These are phyloP conservation scores for Hepsetus odoe DNA, from an alignment of 2,113 vertebrate genomes.

Conservation along the genomic window DNA sequence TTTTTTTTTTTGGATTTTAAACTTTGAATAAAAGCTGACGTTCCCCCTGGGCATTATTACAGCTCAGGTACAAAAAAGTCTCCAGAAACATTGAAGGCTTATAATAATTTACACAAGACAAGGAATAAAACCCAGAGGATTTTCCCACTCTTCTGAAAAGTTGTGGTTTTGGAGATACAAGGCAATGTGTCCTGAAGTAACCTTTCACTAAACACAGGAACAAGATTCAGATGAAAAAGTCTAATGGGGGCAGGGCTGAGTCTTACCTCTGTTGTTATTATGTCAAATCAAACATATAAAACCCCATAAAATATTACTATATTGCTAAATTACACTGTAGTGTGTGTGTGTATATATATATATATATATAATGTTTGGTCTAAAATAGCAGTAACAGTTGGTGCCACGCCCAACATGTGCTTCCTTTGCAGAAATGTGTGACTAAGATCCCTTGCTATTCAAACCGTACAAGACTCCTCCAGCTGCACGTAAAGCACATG, in stretches of 20 bases:
- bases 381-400: background rate
- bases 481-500: background rate
- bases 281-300: background rate
- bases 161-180: slow-evolving; percentile 7
- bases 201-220: background rate
- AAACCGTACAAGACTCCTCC: background rate
- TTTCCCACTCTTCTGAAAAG: background rate
- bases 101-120: background rate
- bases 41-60: background rate
- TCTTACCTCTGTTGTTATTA: background rate
- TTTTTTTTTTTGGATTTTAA: background rate
- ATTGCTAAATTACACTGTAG: too few relatives aligned
- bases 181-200: background rate
- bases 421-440: background rate
- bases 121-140: background rate
- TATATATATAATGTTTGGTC: too few relatives aligned
- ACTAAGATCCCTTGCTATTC: background rate
- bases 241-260: background rate
- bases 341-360: too few relatives aligned
- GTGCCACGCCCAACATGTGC: slow-evolving; percentile 10
- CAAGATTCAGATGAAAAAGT: background rate
- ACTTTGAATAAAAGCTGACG: background rate
- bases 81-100: background rate
- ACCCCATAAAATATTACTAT: too few relatives aligned
- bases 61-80: background rate